These are phyloP conservation scores for Oriolus oriolus DNA, from an alignment of 2,113 vertebrate species.

Conservation along the genomic window DNA sequence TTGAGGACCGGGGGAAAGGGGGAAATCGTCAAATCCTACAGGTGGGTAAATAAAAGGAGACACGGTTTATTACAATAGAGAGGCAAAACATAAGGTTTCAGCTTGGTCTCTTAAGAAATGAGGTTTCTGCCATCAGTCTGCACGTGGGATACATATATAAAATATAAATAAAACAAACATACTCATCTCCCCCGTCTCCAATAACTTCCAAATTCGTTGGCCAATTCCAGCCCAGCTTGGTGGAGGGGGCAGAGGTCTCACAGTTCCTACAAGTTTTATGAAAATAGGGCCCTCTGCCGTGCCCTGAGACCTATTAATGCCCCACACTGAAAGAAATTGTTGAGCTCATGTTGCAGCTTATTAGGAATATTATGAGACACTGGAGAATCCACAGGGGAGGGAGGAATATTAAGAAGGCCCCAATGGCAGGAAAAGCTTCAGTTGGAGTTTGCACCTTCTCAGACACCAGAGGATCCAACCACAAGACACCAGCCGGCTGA, in stretches of 20 bases:
- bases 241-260: conserved; percentile 51
- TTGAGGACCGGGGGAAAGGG: not conserved
- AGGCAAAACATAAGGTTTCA: conserved; percentile 31
- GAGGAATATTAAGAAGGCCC: conserved; percentile 14
- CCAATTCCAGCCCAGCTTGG: not conserved
- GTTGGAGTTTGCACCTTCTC: conserved; percentile 49
- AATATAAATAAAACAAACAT: conserved; percentile 63
- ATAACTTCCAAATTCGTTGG: conserved; percentile 44
- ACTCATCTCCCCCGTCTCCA: conserved; percentile 38
- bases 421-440: not conserved
- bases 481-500: conserved; percentile 11
- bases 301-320: conserved; percentile 60
- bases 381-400: conserved; percentile 49
- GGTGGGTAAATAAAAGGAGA: conserved; percentile 62
- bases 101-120: conserved; percentile 18
- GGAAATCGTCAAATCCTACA: conserved; percentile 57
- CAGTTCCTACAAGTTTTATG: conserved; percentile 48
- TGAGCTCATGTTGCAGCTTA: conserved; percentile 53
- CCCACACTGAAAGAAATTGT: conserved; percentile 58
- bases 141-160: conserved; percentile 53
- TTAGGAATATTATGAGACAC: conserved; percentile 62
- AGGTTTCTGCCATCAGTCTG: conserved; percentile 23
- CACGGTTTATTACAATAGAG: conserved; percentile 44
- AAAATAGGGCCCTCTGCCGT: conserved; percentile 46
- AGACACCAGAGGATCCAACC: conserved; percentile 38